These are phyloP conservation scores for Hydrophis major DNA, from an alignment of 2,797 vertebrate genomes.

Conservation along the genomic window DNA sequence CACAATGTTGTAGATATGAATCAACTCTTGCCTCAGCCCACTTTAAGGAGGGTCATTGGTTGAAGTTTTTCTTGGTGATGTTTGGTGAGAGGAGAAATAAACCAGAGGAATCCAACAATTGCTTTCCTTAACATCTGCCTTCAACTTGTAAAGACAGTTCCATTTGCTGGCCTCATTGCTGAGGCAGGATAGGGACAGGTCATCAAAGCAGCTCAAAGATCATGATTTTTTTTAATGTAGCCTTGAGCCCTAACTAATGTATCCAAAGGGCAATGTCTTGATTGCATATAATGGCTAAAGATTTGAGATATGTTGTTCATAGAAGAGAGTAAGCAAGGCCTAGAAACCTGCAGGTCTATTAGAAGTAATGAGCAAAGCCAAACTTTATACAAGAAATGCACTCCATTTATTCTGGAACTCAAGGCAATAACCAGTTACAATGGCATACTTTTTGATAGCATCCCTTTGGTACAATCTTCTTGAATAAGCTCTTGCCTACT, in stretches of 20 bases:
- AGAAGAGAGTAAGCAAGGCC: background rate
- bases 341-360: background rate
- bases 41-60: background rate
- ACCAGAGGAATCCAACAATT: background rate
- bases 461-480: background rate
- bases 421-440: background rate
- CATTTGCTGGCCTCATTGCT: background rate
- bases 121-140: background rate
- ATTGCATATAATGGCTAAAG: background rate
- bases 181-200: background rate
- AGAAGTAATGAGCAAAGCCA: background rate
- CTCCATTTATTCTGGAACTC: conserved; percentile 14
- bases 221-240: background rate
- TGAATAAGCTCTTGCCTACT: background rate
- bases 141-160: background rate
- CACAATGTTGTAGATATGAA: background rate
- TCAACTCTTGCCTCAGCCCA: background rate
- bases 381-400: background rate
- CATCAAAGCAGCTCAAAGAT: background rate
- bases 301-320: background rate
- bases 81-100: background rate
- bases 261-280: background rate
- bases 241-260: background rate
- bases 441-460: background rate
- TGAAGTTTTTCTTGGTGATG: background rate